phyloP scores from a whole-genome alignment of 2,113 vertebrate genomes.

The Chaetops frenatus region DNA sequence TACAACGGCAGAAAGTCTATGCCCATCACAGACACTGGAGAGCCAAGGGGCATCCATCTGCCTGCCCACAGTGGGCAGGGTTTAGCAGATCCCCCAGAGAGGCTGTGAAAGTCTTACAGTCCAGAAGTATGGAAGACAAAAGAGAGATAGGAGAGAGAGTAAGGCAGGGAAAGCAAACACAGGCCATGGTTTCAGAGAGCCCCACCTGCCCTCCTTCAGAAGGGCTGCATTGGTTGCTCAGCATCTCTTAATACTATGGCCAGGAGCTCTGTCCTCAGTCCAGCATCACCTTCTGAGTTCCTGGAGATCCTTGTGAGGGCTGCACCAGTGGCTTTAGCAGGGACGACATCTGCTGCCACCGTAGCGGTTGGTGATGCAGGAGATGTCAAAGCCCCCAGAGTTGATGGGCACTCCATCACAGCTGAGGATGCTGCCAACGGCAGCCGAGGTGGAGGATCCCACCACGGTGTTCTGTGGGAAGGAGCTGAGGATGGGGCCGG shows the following conservation, averaged over 20 bases:
- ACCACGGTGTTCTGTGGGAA: not conserved
- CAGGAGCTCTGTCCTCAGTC: not conserved
- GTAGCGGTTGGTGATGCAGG: not conserved
- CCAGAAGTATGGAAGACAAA: not conserved
- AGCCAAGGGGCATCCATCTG: not conserved
- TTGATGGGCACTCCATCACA: not conserved
- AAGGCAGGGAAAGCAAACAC: not conserved
- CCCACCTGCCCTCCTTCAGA: not conserved
- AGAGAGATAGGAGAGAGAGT: not conserved
- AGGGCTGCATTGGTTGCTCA: not conserved
- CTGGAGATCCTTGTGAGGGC: not conserved
- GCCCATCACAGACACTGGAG: not conserved
- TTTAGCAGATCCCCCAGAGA: not conserved
- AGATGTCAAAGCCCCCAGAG: not conserved
- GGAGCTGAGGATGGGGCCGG: not conserved
- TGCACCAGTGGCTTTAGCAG: not conserved
- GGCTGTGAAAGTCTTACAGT: not conserved
- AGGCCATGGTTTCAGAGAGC: not conserved
- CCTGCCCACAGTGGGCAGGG: not conserved
- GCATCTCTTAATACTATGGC: not conserved
- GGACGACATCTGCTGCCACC: not conserved
- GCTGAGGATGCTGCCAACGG: not conserved
- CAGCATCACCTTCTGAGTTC: not conserved
- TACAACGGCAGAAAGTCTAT: not conserved
- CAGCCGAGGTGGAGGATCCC: not conserved